Base-by-base conservation (phyloP, 2,888 invertebrate species). In the Dolichopus griseipennis region DNA sequence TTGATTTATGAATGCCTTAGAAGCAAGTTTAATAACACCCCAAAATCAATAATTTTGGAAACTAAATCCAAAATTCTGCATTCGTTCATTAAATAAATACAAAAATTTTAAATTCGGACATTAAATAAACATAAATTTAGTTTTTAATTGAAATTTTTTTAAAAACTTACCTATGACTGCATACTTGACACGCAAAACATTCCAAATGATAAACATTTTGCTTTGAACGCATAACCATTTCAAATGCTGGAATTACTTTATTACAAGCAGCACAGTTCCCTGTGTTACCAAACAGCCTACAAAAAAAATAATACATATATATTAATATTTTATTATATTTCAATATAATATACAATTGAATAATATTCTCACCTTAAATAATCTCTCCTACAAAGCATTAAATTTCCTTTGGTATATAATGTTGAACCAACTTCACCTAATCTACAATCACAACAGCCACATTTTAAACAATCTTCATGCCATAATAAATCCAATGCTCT, bases 401-500 rank as follows among this genome's bases (percentile, higher is more conserved):
- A 88, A 82, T 97, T 95, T 72, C 96, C 96, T 80, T 95, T 93
- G 66, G 95, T 94, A 83, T 95, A 97, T 67, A 97, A 87, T 61
- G 96, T 95, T 72, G 94, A 93, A 27, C 97, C 97, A 66, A 97
- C 96, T 82, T 97, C 97, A 22, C 97, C 97, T 69, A 97, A 87
- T 68, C 97, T 87, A 80, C 97, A 97, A 83, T 97, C 95, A 82
- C 97, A 97, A 84, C 97, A 97, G 75, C 95, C 94, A 80, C 95
- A 95, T 82, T 97, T 97, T 71, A 97, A 87, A 81, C 97, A 97
- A 83, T 97, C 97, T 81, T 97, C 97, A 82, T 97, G 97, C 97
- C 97, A 97, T 78, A 90, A 90, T 83, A 93, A 88, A 81, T 97
- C 96, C 77, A 97, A 82, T 2, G 97, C 96, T 81, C 94, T 93